These are phyloP conservation scores for Hydrocynus forskahlii DNA, from an alignment of 2,797 vertebrate genomes.

Conservation along the genomic window DNA sequence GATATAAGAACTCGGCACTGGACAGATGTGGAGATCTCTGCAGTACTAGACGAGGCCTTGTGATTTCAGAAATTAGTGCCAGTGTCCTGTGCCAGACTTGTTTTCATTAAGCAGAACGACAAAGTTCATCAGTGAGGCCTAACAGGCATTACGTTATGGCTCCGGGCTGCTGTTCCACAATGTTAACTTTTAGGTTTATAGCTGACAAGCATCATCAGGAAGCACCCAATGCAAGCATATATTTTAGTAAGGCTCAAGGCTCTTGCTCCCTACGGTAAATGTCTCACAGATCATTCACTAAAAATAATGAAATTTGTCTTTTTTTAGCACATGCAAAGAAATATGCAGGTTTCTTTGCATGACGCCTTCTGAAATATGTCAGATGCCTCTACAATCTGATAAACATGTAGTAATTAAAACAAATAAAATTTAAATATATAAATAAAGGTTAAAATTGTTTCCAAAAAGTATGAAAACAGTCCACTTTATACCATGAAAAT, in stretches of 20 bases:
- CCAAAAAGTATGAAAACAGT: not conserved
- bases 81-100: constrained; percentile 14
- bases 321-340: not conserved
- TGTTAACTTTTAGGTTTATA: constrained; percentile 4
- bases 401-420: not conserved
- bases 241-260: constrained; percentile 10
- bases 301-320: not conserved
- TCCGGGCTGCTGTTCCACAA: constrained; percentile 11
- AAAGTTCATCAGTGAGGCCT: constrained; percentile 41
- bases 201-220: constrained; percentile 43
- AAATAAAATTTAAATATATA: no score
- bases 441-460: not conserved
- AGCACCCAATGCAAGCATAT: constrained; percentile 9
- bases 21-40: constrained; percentile 74
- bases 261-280: constrained; percentile 14
- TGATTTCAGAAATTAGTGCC: constrained; percentile 34
- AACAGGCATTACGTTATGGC: constrained; percentile 24
- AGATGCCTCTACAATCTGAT: not conserved
- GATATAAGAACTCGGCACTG: constrained; percentile 79
- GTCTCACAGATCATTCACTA: not conserved
- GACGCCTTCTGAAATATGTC: not conserved
- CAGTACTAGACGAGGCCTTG: constrained; percentile 33
- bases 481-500: constrained; percentile 7
- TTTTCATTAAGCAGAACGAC: constrained; percentile 32
- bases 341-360: not conserved